phyloP scores from a whole-genome alignment of 1,140 invertebrate genomes.

The Eciton burchellii region DNA sequence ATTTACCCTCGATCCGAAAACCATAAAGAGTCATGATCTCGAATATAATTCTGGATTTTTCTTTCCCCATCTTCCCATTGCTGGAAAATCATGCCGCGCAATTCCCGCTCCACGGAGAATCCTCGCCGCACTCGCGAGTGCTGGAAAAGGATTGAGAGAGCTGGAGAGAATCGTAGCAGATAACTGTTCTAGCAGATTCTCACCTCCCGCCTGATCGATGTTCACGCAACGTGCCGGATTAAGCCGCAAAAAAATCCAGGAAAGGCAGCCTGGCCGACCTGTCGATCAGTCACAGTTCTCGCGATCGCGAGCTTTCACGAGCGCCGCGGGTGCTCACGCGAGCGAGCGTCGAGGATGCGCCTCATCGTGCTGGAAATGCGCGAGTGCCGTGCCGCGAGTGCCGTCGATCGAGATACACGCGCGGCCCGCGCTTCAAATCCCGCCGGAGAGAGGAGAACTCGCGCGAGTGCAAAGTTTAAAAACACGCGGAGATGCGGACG shows the following conservation, averaged over 20 bases:
- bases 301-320: constrained; percentile 32
- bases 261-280: neutral
- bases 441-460: neutral
- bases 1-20: too few species aligned
- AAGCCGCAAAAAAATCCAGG: constrained; percentile 51
- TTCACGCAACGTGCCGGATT: constrained; percentile 19
- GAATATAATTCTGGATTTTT: too few species aligned
- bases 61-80: too few species aligned
- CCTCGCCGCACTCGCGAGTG: neutral
- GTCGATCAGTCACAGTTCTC: constrained; percentile 33
- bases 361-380: constrained; percentile 40
- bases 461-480: neutral
- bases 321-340: constrained; percentile 30
- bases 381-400: constrained; percentile 14
- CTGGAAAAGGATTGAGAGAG: neutral
- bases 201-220: constrained; percentile 53
- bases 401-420: neutral
- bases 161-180: neutral
- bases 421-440: neutral
- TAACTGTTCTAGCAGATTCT: constrained; percentile 51
- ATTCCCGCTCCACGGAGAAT: too few species aligned
- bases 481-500: neutral
- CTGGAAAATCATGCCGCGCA: too few species aligned
- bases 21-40: too few species aligned
- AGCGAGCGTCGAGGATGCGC: constrained; percentile 27